phyloP scores from a whole-genome alignment of 2,113 vertebrate species.

The Stigmatopora nigra region DNA sequence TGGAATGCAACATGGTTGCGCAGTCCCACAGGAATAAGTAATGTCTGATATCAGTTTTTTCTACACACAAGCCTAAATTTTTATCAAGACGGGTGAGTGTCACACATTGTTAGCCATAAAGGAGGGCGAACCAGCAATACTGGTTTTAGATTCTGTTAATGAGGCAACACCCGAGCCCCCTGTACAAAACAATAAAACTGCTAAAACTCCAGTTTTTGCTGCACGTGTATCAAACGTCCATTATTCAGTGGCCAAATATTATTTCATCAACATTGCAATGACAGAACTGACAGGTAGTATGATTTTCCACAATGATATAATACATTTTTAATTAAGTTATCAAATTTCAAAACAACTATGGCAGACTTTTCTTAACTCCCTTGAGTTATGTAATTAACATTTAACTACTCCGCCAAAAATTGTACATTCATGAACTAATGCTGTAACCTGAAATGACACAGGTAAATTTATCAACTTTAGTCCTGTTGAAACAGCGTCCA shows the following conservation, averaged over 20 bases:
- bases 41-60: neutral
- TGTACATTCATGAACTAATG: no score
- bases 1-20: neutral
- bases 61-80: neutral
- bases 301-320: conserved; percentile 8
- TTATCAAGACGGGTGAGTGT: neutral
- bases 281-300: conserved; percentile 1
- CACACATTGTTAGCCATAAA: neutral
- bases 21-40: no score
- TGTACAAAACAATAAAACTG: neutral
- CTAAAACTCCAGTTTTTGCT: neutral
- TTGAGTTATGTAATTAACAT: no score
- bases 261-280: neutral
- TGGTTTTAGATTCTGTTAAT: conserved; percentile 20
- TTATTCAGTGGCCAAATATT: neutral
- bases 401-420: no score
- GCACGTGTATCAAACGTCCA: neutral
- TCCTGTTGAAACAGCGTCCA: no score
- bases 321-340: no score
- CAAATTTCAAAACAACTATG: no score
- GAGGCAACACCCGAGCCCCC: conserved; percentile 8
- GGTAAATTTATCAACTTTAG: no score
- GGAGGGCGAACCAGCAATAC: conserved; percentile 33
- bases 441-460: no score
- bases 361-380: no score